phyloP scores from a whole-genome alignment of 2,888 invertebrate genomes.

The Phaedon cochleariae region DNA sequence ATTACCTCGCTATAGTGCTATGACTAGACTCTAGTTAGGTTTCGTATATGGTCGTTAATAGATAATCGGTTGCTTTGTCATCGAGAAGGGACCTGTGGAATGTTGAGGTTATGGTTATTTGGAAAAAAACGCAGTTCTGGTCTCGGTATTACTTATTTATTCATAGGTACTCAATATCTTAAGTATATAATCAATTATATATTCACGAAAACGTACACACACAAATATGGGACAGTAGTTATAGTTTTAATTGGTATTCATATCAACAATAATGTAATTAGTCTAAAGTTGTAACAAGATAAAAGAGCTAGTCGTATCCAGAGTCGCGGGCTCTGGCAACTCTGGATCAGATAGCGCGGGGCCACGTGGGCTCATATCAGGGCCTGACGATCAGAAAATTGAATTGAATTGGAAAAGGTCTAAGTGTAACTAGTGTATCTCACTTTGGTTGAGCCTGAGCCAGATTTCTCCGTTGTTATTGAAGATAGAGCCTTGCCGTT shows the following conservation, averaged over 20 bases:
- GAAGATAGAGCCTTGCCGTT: too few relatives aligned
- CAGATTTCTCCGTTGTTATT: too few relatives aligned
- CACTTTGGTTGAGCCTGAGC: too few relatives aligned
- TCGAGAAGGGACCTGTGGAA: too few relatives aligned
- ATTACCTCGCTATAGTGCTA: too few relatives aligned
- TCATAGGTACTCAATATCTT: constrained; percentile 35
- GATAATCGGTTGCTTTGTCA: too few relatives aligned
- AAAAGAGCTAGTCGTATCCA: constrained; percentile 54
- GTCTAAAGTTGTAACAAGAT: constrained; percentile 61
- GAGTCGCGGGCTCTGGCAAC: constrained; percentile 58
- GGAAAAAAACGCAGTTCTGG: background rate
- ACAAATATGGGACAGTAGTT: constrained; percentile 61
- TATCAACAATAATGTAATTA: constrained; percentile 55
- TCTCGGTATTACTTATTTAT: constrained; percentile 25
- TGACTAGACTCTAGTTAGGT: too few relatives aligned
- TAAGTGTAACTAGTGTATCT: too few relatives aligned
- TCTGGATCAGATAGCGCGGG: constrained; percentile 52
- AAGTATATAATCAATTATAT: constrained; percentile 33
- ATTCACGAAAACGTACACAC: constrained; percentile 61
- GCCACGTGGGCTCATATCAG: constrained; percentile 42
- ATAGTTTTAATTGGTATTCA: constrained; percentile 55
- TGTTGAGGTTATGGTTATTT: too few relatives aligned
- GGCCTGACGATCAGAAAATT: too few relatives aligned
- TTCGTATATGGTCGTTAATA: too few relatives aligned
- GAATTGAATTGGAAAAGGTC: too few relatives aligned